Evolutionary conservation across 2,797 vertebrate genomes (phyloP).

Genomic region (Platalea minor): DNA sequence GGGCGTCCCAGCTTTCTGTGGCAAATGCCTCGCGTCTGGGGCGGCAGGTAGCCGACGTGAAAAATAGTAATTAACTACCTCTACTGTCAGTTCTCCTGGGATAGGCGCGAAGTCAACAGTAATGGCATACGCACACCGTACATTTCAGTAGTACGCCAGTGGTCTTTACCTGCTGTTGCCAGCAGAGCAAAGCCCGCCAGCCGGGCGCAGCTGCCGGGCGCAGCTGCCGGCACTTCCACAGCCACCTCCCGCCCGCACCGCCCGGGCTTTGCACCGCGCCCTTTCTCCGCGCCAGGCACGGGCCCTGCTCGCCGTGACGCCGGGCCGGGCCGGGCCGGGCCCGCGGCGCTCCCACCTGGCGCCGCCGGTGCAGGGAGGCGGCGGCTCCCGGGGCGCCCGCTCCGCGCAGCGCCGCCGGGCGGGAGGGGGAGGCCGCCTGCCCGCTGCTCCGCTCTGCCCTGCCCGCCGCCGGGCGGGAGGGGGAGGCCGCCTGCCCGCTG

Average conservation of each 20-base stretch:
- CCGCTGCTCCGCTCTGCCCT: too few species aligned
- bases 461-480: too few species aligned
- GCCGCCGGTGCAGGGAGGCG: not conserved
- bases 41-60: not conserved
- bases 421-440: too few species aligned
- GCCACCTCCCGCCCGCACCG: too few species aligned
- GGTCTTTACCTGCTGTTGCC: not conserved
- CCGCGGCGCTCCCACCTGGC: not conserved
- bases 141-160: not conserved
- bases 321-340: not conserved
- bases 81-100: not conserved
- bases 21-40: not conserved
- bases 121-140: rapidly evolving
- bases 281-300: not conserved
- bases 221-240: too few species aligned
- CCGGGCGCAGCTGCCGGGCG: too few species aligned
- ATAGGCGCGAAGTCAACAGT: not conserved
- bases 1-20: not conserved
- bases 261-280: too few species aligned
- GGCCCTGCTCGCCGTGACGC: not conserved
- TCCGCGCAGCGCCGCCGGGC: too few species aligned
- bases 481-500: too few species aligned
- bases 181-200: not conserved
- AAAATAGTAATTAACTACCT: not conserved
- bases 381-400: too few species aligned